Evolutionary conservation across 92 coral and sea anemone genomes (phyloP).

Genomic region (Phenganax stokvisi): DNA sequence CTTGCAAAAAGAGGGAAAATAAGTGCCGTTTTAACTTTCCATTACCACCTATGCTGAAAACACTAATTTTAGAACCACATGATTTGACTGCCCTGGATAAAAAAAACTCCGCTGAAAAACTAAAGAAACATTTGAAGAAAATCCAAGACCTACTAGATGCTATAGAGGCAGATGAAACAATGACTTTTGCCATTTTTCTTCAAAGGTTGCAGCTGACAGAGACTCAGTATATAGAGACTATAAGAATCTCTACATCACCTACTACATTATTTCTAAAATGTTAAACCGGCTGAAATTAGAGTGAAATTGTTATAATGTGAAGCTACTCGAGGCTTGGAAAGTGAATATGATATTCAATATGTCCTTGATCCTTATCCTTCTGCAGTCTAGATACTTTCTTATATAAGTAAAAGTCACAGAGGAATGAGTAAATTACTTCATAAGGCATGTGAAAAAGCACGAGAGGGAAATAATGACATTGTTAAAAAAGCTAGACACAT

Average conservation of each 20-base stretch:
- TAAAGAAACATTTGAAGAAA: background rate
- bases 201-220: too few species aligned
- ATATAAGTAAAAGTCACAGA: conserved; percentile 65
- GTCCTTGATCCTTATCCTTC: conserved; percentile 52
- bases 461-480: conserved; percentile 55
- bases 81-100: background rate
- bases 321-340: too few species aligned
- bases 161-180: conserved; percentile 1
- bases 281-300: conserved; percentile 53
- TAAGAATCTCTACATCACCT: background rate
- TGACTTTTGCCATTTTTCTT: too few species aligned
- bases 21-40: background rate
- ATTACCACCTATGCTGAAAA: background rate
- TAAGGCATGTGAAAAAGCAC: conserved; percentile 57
- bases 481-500: conserved; percentile 50
- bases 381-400: conserved; percentile 52
- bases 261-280: conserved; percentile 49
- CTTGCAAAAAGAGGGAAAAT: background rate
- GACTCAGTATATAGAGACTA: too few species aligned
- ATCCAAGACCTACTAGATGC: conserved; percentile 48
- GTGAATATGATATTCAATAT: too few species aligned
- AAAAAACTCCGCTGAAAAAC: background rate
- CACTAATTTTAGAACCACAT: background rate
- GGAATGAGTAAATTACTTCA: conserved; percentile 63
- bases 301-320: conserved; percentile 39